Base-by-base conservation (phyloP, 2,113 vertebrate genomes). In the Elephantulus edwardii region DNA sequence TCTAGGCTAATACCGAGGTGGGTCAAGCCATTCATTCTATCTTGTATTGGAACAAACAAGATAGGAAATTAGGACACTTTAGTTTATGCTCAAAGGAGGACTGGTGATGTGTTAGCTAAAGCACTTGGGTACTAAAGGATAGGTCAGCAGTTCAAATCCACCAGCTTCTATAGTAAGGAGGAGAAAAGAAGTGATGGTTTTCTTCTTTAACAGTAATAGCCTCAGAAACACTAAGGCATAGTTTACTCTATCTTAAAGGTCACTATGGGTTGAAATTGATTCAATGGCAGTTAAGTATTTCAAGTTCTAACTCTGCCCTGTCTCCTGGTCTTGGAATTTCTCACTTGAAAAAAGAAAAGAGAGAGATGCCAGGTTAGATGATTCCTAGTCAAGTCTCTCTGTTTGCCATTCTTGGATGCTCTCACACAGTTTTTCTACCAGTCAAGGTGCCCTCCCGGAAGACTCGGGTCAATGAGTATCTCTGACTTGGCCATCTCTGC, bases 291-390 rank as follows among this genome's bases (percentile, higher is more conserved):
- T 62, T n/a, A 10, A 28, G 58, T n/a, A 42, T 26, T 86, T 82
- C 68, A 68, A 68, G 60, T 33, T 26, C 28, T 70, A 44, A 28
- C 58, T 68, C 54, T 50, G 38, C 30, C 17, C 52, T 46, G 33
- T 22, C 22, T 28, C 1, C 77, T 6, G 71, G 52, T 30, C 42
- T 24, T 35, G 20, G 5, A 76, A 42, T 24, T 38, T 58, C 79
- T 94, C 77, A 9, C 58, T 88, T 66, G 14, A 30, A 71, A 90
- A 79, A 85, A 33, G 16, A 54, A 62, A 62, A 50, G 48, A n/a
- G 24, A 44, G 46, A 88, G 12, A 24, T 52, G 22, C 66, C 44
- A 28, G 30, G 54, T 19, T 40, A 40, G 56, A 83, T 71, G 76
- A 22, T 79, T 20, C 38, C n/a, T 17, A 19, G 70, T 50, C 30